Evolutionary conservation across 64 coral and sea anemone genomes (phyloP).

Genomic region (Catalaphyllia jardinei): DNA sequence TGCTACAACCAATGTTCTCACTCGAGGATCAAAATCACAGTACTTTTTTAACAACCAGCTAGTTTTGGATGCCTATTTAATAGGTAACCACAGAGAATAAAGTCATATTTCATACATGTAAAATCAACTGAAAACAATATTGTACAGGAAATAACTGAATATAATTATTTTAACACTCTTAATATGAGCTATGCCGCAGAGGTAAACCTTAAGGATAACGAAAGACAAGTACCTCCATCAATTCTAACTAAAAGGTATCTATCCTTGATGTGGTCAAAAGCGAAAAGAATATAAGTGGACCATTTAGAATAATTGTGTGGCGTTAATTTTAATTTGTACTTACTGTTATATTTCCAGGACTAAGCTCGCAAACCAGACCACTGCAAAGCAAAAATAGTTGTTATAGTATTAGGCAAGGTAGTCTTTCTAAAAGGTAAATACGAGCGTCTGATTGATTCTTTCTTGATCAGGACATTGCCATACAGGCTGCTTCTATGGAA

Average conservation of each 20-base stretch:
- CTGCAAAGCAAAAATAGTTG: neutral
- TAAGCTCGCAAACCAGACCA: constrained; percentile 69
- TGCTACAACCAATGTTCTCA: constrained; percentile 50
- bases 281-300: too few relatives aligned
- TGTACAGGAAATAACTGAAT: too few relatives aligned
- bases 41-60: constrained; percentile 71
- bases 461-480: too few relatives aligned
- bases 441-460: too few relatives aligned
- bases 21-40: constrained; percentile 60
- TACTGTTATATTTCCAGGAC: constrained; percentile 65
- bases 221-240: neutral
- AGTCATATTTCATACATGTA: neutral
- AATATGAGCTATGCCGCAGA: neutral
- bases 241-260: too few relatives aligned
- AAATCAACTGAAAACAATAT: too few relatives aligned
- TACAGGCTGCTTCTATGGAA: too few relatives aligned
- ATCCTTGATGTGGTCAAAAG: too few relatives aligned
- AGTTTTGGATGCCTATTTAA: constrained; percentile 66
- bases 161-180: neutral
- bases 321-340: constrained; percentile 6
- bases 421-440: too few relatives aligned
- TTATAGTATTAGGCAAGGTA: too few relatives aligned
- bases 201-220: neutral
- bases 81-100: neutral
- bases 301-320: neutral